Base-by-base conservation (phyloP, 1,140 invertebrate species). In the Venturia canescens region DNA sequence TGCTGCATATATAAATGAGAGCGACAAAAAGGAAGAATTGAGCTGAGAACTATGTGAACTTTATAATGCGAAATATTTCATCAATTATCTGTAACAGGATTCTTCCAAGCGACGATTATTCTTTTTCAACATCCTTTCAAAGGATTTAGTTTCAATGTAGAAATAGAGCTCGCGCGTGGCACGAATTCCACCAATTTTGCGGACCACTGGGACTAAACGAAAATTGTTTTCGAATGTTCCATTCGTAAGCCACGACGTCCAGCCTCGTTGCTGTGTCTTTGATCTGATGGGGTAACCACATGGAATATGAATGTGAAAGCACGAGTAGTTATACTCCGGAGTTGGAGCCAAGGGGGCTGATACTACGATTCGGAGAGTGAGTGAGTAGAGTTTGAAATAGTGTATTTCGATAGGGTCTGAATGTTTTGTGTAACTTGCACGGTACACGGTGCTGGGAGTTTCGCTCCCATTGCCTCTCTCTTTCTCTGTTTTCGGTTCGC, bases 371-470 rank as follows among this genome's bases (percentile, higher is more conserved):
- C 38, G 38, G 29, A 57, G 71, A 27, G 26, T 53, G 3, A 26
- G 3, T 5, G n/a, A 57, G 2, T 1, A 29, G 48, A 18, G 71
- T 74, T 29, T 44, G 23, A 74, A 15, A 53, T 29, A 74, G 71
- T 57, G 71, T 57, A 72, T 72, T 72, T 38, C 70, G 23, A 72
- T 48, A 72, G 70, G 70, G 18, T 57, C 6, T 57, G 15, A 3
- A 57, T 44, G 27, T 18, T 74, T 74, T 48, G 71, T 29, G 71
- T 48, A 57, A 23, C 48, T 44, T 74, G 53, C 48, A 26, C 31
- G 48, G 29, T 48, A 26, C 29, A 57, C 27, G 50, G 71, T 31
- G 7, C 31, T 15, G 23, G 18, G 21, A n/a, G 53, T 57, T 57
- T 57, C 53, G n/a, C 53, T 57, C n/a, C 21, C n/a, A n/a, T n/a